These are phyloP conservation scores for Pherbina coryleti DNA, from an alignment of 2,888 invertebrate species.

Conservation along the genomic window DNA sequence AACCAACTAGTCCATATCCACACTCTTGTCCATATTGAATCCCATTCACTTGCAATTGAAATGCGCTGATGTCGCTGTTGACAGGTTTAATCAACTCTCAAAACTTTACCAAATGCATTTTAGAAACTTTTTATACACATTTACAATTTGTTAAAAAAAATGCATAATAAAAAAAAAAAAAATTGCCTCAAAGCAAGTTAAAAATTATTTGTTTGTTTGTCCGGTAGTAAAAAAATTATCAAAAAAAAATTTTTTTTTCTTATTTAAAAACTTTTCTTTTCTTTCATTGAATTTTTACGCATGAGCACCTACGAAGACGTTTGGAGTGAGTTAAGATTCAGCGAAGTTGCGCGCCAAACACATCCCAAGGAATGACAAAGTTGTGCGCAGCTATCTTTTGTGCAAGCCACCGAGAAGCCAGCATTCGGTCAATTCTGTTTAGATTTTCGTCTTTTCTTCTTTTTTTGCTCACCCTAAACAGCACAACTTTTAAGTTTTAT, in stretches of 20 bases:
- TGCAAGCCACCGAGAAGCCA: not conserved
- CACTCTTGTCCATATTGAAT: no score
- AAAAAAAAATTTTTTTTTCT: not conserved
- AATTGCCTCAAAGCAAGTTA: not conserved
- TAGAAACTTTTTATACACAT: not conserved
- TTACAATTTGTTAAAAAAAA: not conserved
- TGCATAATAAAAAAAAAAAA: not conserved
- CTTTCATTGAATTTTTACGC: constrained; percentile 35
- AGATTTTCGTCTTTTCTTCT: not conserved
- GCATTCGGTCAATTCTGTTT: constrained; percentile 20
- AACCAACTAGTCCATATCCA: no score
- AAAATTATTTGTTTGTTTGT: constrained; percentile 29
- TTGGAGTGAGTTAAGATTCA: not conserved
- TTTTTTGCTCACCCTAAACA: not conserved
- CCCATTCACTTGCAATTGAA: no score
- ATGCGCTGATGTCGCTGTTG: not conserved
- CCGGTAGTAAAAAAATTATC: not conserved
- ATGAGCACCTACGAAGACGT: constrained; percentile 26
- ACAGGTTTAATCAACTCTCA: constrained; percentile 12
- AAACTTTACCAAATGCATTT: constrained; percentile 15
- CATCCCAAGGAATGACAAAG: not conserved
- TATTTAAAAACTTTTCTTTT: constrained; percentile 20
- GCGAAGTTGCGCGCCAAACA: not conserved
- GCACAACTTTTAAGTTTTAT: constrained; percentile 1
- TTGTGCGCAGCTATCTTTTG: not conserved